A percentile compares a stretch with the other conserved stretches of the same genome.
Evolutionary conservation across 2,797 vertebrate genomes (phyloP).

Genomic region (Fundulus diaphanus): DNA sequence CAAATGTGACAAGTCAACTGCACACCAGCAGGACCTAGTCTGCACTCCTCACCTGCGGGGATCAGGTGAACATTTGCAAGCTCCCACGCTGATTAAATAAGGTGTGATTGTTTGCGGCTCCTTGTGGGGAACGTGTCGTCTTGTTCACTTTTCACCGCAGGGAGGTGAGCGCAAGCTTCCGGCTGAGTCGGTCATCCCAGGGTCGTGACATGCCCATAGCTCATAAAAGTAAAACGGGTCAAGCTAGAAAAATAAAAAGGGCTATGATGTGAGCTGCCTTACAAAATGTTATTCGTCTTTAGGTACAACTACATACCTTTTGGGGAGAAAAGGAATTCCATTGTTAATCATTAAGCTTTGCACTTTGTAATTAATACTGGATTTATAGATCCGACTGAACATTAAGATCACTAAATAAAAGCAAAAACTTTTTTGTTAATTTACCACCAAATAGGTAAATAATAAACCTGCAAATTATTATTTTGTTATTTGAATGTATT

Average conservation of each 20-base stretch:
- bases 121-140: neutral
- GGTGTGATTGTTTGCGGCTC: slow-evolving; percentile 7
- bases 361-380: no score
- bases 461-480: no score
- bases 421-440: no score
- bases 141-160: neutral
- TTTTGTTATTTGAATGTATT: neutral
- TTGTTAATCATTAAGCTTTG: neutral
- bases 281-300: neutral
- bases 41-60: slow-evolving; percentile 17
- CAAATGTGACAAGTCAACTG: slow-evolving; percentile 19
- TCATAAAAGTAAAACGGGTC: neutral
- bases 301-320: neutral
- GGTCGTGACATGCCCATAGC: neutral
- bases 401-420: neutral
- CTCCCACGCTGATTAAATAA: slow-evolving; percentile 27
- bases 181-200: neutral
- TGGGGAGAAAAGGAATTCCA: neutral
- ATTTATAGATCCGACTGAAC: neutral
- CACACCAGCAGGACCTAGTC: slow-evolving; percentile 25
- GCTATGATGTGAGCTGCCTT: neutral
- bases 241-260: neutral
- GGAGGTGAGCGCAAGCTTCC: neutral
- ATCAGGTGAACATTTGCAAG: slow-evolving; percentile 13
- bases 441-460: no score